These are phyloP conservation scores for Nematopogon swammerdamellus DNA, from an alignment of 2,888 invertebrate species.

Conservation along the genomic window DNA sequence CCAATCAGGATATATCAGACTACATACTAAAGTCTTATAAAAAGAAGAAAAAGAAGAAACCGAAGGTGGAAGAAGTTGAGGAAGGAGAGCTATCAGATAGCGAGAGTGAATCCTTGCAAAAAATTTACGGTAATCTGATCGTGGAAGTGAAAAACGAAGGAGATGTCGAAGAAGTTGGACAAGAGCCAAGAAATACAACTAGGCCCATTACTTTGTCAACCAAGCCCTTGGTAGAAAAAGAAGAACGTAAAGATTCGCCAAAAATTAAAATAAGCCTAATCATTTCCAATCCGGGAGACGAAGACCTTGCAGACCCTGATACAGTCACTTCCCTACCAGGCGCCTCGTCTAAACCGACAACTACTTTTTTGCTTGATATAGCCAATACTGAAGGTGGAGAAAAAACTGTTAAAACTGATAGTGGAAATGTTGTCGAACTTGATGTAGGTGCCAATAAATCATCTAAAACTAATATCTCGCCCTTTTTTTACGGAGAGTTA, in stretches of 20 bases:
- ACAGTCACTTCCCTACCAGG: too few species aligned
- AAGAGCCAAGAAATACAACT: background rate
- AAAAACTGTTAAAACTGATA: too few species aligned
- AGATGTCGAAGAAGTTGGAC: slow-evolving; percentile 7
- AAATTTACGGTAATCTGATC: slow-evolving; percentile 37
- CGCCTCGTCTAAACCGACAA: background rate
- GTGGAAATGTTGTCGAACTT: background rate
- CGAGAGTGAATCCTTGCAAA: slow-evolving; percentile 44
- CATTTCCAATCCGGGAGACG: slow-evolving; percentile 12
- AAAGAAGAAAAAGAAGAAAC: slow-evolving; percentile 20
- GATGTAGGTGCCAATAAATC: background rate
- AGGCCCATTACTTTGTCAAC: slow-evolving; percentile 8
- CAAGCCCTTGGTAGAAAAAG: slow-evolving; percentile 14
- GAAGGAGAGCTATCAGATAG: slow-evolving; percentile 48
- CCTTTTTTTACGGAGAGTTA: background rate
- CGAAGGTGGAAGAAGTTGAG: slow-evolving; percentile 27
- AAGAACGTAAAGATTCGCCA: slow-evolving; percentile 18
- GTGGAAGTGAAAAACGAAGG: slow-evolving; percentile 20
- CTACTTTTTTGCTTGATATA: background rate
- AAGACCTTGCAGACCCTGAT: slow-evolving; percentile 15
- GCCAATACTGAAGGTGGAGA: too few species aligned
- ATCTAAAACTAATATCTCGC: background rate
- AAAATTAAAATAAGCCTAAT: slow-evolving; percentile 38
- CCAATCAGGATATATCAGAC: slow-evolving; percentile 43
- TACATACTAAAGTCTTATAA: slow-evolving; percentile 41